A percentile compares a stretch with the other conserved stretches of the same genome.
Evolutionary conservation across 2,797 vertebrate species (phyloP).

Genomic region (Falco peregrinus): DNA sequence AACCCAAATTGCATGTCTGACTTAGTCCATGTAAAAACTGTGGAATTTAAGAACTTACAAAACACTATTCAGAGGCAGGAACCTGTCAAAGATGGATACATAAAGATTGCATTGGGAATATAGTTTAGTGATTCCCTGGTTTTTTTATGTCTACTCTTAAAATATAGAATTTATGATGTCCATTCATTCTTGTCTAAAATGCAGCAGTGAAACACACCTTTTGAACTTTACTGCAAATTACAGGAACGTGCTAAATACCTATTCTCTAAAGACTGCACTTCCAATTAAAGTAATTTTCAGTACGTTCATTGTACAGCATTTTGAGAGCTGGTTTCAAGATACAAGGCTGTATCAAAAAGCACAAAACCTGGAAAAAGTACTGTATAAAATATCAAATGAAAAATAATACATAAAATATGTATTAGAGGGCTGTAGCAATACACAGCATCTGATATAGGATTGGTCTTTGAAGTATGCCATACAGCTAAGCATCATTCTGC

Average conservation of each 20-base stretch:
- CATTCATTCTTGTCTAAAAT: neutral
- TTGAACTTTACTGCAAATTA: neutral
- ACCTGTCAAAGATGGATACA: neutral
- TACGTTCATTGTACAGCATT: neutral
- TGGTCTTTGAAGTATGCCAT: neutral
- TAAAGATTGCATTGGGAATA: neutral
- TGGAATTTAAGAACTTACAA: neutral
- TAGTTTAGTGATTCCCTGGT: neutral
- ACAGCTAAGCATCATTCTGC: neutral
- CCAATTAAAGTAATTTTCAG: neutral
- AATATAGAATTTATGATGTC: neutral
- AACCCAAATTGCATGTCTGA: neutral
- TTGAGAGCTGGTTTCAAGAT: neutral
- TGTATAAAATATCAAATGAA: neutral
- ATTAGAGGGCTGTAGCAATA: neutral
- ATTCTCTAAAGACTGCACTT: neutral
- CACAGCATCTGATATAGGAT: rapidly evolving
- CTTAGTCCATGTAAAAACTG: neutral
- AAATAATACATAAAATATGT: rapidly evolving
- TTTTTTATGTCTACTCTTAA: neutral
- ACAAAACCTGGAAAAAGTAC: neutral
- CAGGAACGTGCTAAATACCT: neutral
- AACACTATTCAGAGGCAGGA: neutral
- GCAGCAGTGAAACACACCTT: neutral
- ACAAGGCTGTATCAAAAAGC: neutral